Base-by-base conservation (phyloP, 2,888 invertebrate species). In the Ceratothoa steindachneri region DNA sequence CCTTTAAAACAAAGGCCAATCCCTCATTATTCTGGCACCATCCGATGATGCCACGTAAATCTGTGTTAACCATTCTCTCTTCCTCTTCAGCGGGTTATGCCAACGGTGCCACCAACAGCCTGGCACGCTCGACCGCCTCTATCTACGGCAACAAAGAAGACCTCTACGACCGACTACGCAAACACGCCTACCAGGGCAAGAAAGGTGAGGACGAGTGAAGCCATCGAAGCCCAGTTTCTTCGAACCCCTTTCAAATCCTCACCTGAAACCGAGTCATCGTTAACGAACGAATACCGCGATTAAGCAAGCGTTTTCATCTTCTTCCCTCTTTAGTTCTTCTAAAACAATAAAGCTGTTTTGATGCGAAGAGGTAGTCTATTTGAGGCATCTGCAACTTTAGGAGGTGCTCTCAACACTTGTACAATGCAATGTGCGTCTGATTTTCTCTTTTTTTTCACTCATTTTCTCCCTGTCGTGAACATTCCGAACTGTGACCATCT, bases 101-200 rank as follows among this genome's bases (percentile, higher is more conserved):
- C 85, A 91, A 90, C 28, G 90, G 90, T 70, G 94, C 94, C 85
- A 92, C 93, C 91, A 95, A 94, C 86, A 94, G 94, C 85, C 88
- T 95, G 85, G 95, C 94, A 80, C 88, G 94, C 83, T 95, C 95
- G 31, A 95, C 94, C 85, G 95, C 82, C 24, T 77, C 80, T 51
- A 82, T 81, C 66, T 81, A 81, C 70, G 81, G 81, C 53, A 78
- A 77, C 65, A 82, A 95, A 87, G 95, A 95, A 84, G 95, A 96
- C 86, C 89, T 96, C 82, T 96, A 96, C 84, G 95, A 96, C 86
- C 89, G 95, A 87, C 88, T 96, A 86, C 93, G 95, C 86, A 90
- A 95, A 86, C 95, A 95, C 86, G 95, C 95, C 84, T 96, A 95
- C 86, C 91, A 92, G 81, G 92, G 92, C 82, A 95, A 95, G 88